Percentiles rank a stretch among this genome's conserved stretches.
phyloP scores from a whole-genome alignment of 2,113 vertebrate genomes.

The Clupea harengus region DNA sequence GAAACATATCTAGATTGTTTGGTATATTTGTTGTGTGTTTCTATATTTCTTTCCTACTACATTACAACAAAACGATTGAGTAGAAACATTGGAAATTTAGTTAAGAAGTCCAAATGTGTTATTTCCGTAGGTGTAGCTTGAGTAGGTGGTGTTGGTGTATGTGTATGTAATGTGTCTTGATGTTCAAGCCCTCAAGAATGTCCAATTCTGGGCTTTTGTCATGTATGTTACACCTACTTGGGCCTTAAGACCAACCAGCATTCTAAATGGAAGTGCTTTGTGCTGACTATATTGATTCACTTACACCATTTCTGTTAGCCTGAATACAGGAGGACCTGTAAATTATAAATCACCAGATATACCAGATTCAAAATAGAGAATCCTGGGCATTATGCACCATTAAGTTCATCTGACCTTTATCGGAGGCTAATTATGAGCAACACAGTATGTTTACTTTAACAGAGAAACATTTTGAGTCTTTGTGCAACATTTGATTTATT shows the following conservation, averaged over 20 bases:
- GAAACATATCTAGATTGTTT: too few relatives aligned
- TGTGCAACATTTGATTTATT: neutral
- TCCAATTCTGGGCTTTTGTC: neutral
- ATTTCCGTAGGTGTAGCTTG: too few relatives aligned
- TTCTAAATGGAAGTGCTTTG: slow-evolving; percentile 7
- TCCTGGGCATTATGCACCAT: neutral
- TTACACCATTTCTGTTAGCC: neutral
- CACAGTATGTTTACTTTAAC: neutral
- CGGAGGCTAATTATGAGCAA: neutral
- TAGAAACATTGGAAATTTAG: too few relatives aligned
- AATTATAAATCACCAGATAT: neutral
- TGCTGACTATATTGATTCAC: neutral
- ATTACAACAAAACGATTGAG: too few relatives aligned
- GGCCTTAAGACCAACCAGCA: slow-evolving; percentile 10
- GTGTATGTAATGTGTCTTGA: neutral
- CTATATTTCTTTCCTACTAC: too few relatives aligned
- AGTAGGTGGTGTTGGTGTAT: too few relatives aligned
- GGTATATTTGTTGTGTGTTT: too few relatives aligned
- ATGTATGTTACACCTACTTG: neutral
- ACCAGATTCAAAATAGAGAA: neutral
- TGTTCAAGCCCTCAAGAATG: neutral
- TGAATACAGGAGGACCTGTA: neutral
- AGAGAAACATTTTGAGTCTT: neutral
- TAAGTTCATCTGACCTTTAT: neutral
- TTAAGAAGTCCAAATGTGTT: too few relatives aligned